These are phyloP conservation scores for Hippocampus comes DNA, from an alignment of 2,113 vertebrate species.

Conservation along the genomic window DNA sequence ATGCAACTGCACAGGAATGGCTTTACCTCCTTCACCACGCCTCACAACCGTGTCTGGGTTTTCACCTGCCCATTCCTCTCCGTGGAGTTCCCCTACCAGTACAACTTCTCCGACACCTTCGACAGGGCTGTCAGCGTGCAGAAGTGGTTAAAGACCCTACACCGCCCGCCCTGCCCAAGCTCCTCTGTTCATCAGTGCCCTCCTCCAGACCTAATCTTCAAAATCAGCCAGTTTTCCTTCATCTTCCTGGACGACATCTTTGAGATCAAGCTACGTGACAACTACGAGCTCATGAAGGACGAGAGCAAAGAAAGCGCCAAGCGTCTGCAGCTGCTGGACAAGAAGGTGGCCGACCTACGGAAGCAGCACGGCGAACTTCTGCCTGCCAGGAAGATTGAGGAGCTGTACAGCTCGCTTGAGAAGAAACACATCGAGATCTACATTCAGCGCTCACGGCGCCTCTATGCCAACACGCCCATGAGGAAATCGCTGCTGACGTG, in stretches of 20 bases:
- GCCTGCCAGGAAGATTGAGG: slow-evolving; percentile 95
- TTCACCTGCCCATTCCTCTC: slow-evolving; percentile 78
- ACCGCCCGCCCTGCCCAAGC: slow-evolving; percentile 42
- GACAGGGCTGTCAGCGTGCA: slow-evolving; percentile 87
- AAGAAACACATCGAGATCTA: slow-evolving; percentile 98
- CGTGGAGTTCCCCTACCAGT: slow-evolving; percentile 92
- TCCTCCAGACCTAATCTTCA: slow-evolving; percentile 85
- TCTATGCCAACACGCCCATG: slow-evolving; percentile 95
- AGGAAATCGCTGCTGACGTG: slow-evolving; percentile 91
- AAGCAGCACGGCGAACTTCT: slow-evolving; percentile 94
- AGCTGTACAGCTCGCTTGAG: slow-evolving; percentile 93
- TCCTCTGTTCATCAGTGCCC: slow-evolving; percentile 26
- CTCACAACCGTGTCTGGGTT: slow-evolving; percentile 82
- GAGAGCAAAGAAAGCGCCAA: slow-evolving; percentile 96
- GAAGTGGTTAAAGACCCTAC: slow-evolving; percentile 93
- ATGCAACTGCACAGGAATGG: slow-evolving; percentile 79
- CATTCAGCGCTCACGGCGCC: slow-evolving; percentile 92
- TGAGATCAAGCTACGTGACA: slow-evolving; percentile 94
- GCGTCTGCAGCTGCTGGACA: slow-evolving; percentile 86
- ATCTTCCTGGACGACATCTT: slow-evolving; percentile 92
- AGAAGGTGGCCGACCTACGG: slow-evolving; percentile 89
- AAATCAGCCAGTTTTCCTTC: slow-evolving; percentile 87
- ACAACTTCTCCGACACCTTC: slow-evolving; percentile 89
- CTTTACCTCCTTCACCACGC: slow-evolving; percentile 78
- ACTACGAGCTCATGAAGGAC: slow-evolving; percentile 97